Evolutionary conservation across 1,140 invertebrate species (phyloP).

Genomic region (Leptopilina clavipes): DNA sequence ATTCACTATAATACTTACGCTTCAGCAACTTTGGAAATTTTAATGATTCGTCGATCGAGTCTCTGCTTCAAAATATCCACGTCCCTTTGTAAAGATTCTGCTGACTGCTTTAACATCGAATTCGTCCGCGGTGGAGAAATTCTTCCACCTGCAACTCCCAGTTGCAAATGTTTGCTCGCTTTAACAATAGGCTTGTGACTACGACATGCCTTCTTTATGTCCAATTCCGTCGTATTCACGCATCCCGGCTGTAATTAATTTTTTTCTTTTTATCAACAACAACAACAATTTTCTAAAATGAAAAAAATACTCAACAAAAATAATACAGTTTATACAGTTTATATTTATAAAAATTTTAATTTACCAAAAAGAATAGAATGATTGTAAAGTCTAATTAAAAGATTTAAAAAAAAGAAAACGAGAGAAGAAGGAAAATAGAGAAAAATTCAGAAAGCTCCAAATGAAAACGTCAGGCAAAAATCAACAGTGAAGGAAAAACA

Average conservation of each 20-base stretch:
- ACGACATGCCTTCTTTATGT: constrained; percentile 97
- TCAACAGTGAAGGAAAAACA: too few relatives aligned
- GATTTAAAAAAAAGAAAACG: too few relatives aligned
- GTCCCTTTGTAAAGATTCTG: constrained; percentile 78
- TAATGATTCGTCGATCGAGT: constrained; percentile 92
- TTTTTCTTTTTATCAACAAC: not conserved
- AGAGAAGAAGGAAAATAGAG: too few relatives aligned
- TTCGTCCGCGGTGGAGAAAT: constrained; percentile 80
- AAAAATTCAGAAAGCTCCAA: too few relatives aligned
- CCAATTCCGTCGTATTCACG: constrained; percentile 98
- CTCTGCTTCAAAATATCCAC: constrained; percentile 82
- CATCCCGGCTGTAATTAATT: constrained; percentile 88
- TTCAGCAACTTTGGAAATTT: constrained; percentile 97
- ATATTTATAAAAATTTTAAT: too few relatives aligned
- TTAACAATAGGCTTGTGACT: constrained; percentile 82
- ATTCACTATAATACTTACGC: constrained; percentile 81
- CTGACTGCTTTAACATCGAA: constrained; percentile 71
- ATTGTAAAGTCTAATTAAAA: too few relatives aligned
- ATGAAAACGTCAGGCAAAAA: too few relatives aligned
- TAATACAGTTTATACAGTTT: too few relatives aligned
- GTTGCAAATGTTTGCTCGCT: constrained; percentile 74
- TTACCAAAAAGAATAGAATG: too few relatives aligned
- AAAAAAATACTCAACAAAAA: too few relatives aligned
- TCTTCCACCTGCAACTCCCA: constrained; percentile 75
- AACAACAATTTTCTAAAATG: too few relatives aligned